These are phyloP conservation scores for Ophiodon elongatus DNA, from an alignment of 2,113 vertebrate genomes.

Conservation along the genomic window DNA sequence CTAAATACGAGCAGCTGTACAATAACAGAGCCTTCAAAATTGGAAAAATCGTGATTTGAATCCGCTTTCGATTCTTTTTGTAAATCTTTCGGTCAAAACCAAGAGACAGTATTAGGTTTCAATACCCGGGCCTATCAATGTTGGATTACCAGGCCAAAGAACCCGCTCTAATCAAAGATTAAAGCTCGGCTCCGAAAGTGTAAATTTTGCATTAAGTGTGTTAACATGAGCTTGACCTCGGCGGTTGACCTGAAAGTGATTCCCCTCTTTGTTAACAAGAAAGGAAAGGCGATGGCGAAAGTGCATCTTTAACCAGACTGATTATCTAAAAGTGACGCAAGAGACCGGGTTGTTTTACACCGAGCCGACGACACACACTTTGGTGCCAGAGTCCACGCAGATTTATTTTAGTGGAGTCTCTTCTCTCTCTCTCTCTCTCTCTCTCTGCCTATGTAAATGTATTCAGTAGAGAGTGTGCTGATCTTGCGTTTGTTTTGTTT, in stretches of 20 bases:
- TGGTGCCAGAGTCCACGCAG: background rate
- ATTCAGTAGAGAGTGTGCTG: background rate
- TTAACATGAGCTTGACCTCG: constrained; percentile 44
- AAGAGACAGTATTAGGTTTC: background rate
- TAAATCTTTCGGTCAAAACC: background rate
- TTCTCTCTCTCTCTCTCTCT: too few relatives aligned
- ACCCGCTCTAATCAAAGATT: constrained; percentile 50
- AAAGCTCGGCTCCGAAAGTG: constrained; percentile 41
- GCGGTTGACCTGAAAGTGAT: constrained; percentile 58
- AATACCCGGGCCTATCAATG: background rate
- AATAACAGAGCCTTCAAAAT: background rate
- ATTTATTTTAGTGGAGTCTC: background rate
- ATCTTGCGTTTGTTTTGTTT: background rate
- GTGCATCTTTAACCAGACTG: constrained; percentile 49
- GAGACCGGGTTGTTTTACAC: constrained; percentile 70
- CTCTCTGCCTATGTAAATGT: background rate
- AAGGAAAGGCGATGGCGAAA: constrained; percentile 58
- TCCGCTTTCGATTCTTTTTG: too few relatives aligned
- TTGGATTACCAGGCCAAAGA: constrained; percentile 2
- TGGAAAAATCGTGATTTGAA: background rate
- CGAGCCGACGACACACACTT: constrained; percentile 26
- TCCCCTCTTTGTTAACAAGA: constrained; percentile 55
- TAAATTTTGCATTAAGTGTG: constrained; percentile 43
- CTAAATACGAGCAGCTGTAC: background rate
- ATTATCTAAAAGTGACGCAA: constrained; percentile 69